A percentile compares a stretch with the other conserved stretches of the same genome.
Conservation (phyloP, 2,888 invertebrate genomes). For the Chrysotoxum bicinctum region DNA sequence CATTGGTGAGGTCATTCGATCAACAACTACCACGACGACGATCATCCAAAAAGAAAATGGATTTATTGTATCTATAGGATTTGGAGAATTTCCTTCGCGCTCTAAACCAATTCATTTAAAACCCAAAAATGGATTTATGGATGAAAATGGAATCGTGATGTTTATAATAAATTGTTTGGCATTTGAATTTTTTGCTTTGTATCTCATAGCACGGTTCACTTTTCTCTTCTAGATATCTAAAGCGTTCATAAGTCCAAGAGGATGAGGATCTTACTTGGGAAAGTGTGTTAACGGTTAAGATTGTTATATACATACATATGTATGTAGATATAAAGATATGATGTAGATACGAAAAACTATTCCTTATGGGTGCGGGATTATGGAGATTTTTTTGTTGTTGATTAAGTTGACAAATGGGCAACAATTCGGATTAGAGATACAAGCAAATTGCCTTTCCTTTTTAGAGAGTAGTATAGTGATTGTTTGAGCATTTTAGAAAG, state of each 20-base stretch:
- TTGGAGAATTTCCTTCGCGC: conserved; percentile 45
- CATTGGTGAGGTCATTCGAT: conserved; percentile 58
- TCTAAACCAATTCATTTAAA: conserved; percentile 73
- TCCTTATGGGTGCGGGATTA: conserved; percentile 11
- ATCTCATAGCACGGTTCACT: conserved; percentile 43
- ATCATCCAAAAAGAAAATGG: conserved; percentile 29
- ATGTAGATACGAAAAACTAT: not conserved
- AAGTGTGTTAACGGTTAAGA: conserved; percentile 13
- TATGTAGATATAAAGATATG: not conserved
- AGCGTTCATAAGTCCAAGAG: not conserved
- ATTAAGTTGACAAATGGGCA: conserved; percentile 52
- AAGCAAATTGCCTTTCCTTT: conserved; percentile 52
- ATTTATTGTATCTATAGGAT: conserved; percentile 48
- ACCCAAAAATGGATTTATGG: conserved; percentile 73
- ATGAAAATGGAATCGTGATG: conserved; percentile 76
- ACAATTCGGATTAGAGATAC: conserved; percentile 18
- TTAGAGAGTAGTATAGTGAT: conserved; percentile 7
- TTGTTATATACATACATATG: not conserved
- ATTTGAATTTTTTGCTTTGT: conserved; percentile 7
- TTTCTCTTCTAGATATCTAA: conserved; percentile 11
- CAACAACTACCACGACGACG: conserved; percentile 9
- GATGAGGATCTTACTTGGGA: conserved; percentile 32
- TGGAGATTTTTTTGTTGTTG: conserved; percentile 5
- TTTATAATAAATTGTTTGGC: conserved; percentile 78
- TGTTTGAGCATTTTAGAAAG: conserved; percentile 10